These are phyloP conservation scores for Mylabris phalerata DNA, from an alignment of 1,140 invertebrate genomes.

Conservation along the genomic window DNA sequence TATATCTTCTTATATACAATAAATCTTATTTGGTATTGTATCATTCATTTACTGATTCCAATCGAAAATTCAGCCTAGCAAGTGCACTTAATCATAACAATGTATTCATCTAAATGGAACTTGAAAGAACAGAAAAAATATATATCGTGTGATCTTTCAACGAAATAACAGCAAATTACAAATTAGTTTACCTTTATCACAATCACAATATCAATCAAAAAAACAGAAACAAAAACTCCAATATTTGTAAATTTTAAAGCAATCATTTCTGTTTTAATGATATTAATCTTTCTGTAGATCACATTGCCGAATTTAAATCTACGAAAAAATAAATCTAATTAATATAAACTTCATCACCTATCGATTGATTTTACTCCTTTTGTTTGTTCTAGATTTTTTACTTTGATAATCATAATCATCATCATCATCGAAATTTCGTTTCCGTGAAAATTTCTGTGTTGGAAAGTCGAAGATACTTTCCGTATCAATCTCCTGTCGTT, in stretches of 20 bases:
- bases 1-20: slow-evolving; percentile 23
- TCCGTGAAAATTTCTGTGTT: slow-evolving; percentile 18
- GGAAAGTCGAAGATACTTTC: slow-evolving; percentile 18
- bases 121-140: slow-evolving; percentile 1
- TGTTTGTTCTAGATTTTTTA: slow-evolving; percentile 17
- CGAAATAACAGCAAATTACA: slow-evolving; percentile 5
- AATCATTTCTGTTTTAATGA: neutral
- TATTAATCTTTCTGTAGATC: slow-evolving; percentile 9
- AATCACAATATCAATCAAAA: slow-evolving; percentile 3
- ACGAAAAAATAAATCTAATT: neutral
- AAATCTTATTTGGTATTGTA: slow-evolving; percentile 29
- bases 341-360: slow-evolving; percentile 12
- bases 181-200: slow-evolving; percentile 6
- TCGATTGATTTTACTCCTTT: slow-evolving; percentile 6
- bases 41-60: neutral
- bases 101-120: slow-evolving; percentile 12
- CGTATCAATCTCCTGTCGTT: slow-evolving; percentile 35
- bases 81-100: slow-evolving; percentile 32
- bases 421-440: slow-evolving; percentile 22
- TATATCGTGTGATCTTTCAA: slow-evolving; percentile 6
- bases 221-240: too few species aligned
- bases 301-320: neutral
- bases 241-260: neutral
- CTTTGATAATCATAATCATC: slow-evolving; percentile 13
- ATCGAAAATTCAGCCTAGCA: slow-evolving; percentile 22